Base-by-base conservation (phyloP, 2,888 invertebrate species). In the Epinotia brunnichana region DNA sequence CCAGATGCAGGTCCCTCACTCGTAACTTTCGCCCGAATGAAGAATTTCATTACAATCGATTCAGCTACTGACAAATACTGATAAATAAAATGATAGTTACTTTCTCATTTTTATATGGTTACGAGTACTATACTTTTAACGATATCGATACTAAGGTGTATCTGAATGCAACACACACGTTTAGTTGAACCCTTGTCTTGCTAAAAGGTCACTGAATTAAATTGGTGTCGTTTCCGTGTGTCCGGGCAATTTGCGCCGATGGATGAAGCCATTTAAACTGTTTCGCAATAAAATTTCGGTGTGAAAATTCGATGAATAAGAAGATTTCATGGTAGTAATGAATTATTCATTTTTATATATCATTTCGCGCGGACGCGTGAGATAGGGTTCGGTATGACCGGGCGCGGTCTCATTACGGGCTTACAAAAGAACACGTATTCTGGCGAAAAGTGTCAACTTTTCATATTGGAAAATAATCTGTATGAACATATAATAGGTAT, bases 171-270 rank as follows among this genome's bases (percentile, higher is more conserved):
- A 15, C 44, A 44, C 13, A 15, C 44, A 44, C 15, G 44, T 44
- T 15, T 3, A 44, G 44, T 44, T 44, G 41, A n/a, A n/a, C n/a
- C 54, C 21, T 21, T 54, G 56, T 56, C 15, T 24, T n/a, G 61
- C 69, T n/a, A 53, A 53, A 35, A 19, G 21, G 24, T 48, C 5
- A 29, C 29, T 29, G 29, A 29, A 59, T 51, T 66, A 24, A 69
- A 72, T 76, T 76, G 75, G 61, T 44, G 70, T 73, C 68, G 70
- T 75, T 80, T 78, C 74, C 81, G 81, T 83, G 82, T 79, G 75
- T 77, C 76, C 62, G 70, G 73, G 76, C 80, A 82, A 83, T 84
- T 81, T 76, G 74, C 74, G 54, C 67, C 57, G 64, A 57, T 17
- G 70, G 74, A 75, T 74, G 63, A 74, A 75, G 75, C 66, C 71